Evolutionary conservation across 2,797 vertebrate species (phyloP).

Genomic region (Limosa lapponica): DNA sequence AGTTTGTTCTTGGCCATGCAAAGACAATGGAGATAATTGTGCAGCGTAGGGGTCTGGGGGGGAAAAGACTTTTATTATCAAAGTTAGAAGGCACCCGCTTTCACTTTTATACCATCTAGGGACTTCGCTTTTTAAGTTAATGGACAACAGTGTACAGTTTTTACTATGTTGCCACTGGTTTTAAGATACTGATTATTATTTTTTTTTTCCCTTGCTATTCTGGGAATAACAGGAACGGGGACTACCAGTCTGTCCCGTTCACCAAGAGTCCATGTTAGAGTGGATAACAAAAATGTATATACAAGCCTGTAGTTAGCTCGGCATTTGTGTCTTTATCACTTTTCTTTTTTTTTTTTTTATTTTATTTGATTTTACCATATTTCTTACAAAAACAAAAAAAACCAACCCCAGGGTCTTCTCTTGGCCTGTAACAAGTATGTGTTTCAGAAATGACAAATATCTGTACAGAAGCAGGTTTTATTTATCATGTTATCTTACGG

Average conservation of each 20-base stretch:
- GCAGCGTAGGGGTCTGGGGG: background rate
- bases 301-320: constrained; percentile 80
- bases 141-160: constrained; percentile 83
- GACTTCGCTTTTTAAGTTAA: constrained; percentile 83
- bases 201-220: constrained; percentile 57
- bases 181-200: constrained; percentile 63
- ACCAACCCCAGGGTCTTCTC: constrained; percentile 61
- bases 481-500: constrained; percentile 77
- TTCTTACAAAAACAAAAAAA: constrained; percentile 36
- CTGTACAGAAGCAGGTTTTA: constrained; percentile 83
- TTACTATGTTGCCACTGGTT: constrained; percentile 81
- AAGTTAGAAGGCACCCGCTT: constrained; percentile 78
- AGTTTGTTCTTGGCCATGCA: constrained; percentile 74
- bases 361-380: constrained; percentile 42
- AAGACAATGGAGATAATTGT: constrained; percentile 83
- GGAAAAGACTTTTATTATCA: constrained; percentile 69
- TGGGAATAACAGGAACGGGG: constrained; percentile 39
- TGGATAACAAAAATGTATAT: constrained; percentile 81
- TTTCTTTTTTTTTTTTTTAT: constrained; percentile 7
- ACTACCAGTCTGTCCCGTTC: constrained; percentile 33
- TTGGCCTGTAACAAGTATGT: constrained; percentile 76
- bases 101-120: constrained; percentile 82
- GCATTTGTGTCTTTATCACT: constrained; percentile 77
- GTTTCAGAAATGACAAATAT: constrained; percentile 78
- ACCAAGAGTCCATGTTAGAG: constrained; percentile 67